Base-by-base conservation (phyloP, 2,888 invertebrate species). In the Conistra vaccinii region DNA sequence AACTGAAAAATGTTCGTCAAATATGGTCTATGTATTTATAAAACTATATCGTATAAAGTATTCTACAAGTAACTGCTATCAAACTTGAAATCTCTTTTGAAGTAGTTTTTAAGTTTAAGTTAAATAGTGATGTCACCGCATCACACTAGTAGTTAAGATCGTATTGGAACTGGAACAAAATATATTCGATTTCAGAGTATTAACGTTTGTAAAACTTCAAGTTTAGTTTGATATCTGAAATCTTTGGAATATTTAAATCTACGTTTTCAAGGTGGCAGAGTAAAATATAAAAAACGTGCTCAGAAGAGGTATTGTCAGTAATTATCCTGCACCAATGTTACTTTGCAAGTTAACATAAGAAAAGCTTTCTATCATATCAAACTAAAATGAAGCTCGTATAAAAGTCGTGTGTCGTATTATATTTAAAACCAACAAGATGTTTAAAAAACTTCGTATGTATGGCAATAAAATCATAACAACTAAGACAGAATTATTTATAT, bases 121-220 rank as follows among this genome's bases (percentile, higher is more conserved):
- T 69, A 58, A 74, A 73, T n/a, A 39, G 32, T 69, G 48, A 67
- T 66, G 60, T 68, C 42, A 32, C 1, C 9, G 7, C 68, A 81
- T 77, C 76, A 84, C 69, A 63, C 3, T 61, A 69, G 55, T 77
- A 68, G 20, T 32, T 81, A 81, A 72, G 78, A 42, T 81, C 68
- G 68, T 81, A 86, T 65, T 73, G 79, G 75, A 88, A 86, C 74
- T 73, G 81, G 75, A 88, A 86, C 74, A 81, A 81, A 69, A 73
- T 76, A 65, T 74, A 58, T 73, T 58, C 32, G 4, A 51, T 35
- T 73, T 53, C 26, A 39, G 57, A 71, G 67, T 82, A 58, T 65
- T 23, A 51, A 45, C 29, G 48, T 35, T 68, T 67, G 45, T 12
- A 65, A 66, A 39, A 35, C 32, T 66, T 61, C 17, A 51, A 26